Evolutionary conservation across 2,888 invertebrate genomes (phyloP).

Genomic region (Calameuta filiformis): DNA sequence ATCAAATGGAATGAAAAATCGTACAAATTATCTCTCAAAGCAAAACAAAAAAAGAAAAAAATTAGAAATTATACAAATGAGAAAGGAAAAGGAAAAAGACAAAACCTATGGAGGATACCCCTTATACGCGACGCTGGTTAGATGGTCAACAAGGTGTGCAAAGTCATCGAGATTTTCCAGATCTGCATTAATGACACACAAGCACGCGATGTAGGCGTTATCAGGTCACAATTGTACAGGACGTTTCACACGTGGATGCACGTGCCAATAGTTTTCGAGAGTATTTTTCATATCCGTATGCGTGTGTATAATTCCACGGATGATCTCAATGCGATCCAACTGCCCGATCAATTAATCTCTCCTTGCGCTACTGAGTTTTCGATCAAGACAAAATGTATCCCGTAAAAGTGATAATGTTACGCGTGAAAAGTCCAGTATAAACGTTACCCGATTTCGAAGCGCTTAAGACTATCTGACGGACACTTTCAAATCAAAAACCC

Average conservation of each 20-base stretch:
- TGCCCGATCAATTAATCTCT: neutral
- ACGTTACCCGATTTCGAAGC: neutral
- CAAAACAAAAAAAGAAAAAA: neutral
- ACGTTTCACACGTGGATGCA: neutral
- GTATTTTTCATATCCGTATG: neutral
- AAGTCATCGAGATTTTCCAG: neutral
- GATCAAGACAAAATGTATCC: neutral
- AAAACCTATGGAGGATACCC: neutral
- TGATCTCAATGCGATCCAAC: neutral
- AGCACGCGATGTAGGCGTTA: neutral
- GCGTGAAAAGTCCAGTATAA: neutral
- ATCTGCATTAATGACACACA: neutral
- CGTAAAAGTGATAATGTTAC: neutral
- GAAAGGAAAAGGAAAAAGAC: neutral
- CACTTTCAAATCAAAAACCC: neutral
- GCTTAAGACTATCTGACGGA: neutral
- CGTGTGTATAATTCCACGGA: neutral
- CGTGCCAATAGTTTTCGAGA: neutral
- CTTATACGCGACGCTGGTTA: neutral
- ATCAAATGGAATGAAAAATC: neutral
- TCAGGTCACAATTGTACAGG: neutral
- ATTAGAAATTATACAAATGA: neutral
- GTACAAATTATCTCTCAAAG: neutral
- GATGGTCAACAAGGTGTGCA: neutral
- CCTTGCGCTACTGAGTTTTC: neutral